Percentiles rank a stretch among this genome's conserved stretches.
phyloP scores from a whole-genome alignment of 2,797 vertebrate genomes.

The Ambastaia sidthimunki region DNA sequence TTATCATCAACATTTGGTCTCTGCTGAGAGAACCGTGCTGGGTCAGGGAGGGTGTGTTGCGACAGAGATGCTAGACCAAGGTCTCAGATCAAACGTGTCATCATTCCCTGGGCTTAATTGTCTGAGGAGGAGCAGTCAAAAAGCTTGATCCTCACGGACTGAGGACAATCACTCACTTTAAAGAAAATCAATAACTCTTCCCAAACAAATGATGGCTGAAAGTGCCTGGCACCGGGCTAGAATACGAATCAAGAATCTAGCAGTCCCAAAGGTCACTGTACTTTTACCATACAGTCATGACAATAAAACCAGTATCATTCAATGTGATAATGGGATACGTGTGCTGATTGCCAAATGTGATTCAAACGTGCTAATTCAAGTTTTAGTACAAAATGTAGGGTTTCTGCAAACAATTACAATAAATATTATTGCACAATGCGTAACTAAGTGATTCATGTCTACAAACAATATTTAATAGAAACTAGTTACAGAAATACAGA shows the following conservation, averaged over 20 bases:
- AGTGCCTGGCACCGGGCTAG: constrained; percentile 29
- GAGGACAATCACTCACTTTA: constrained; percentile 55
- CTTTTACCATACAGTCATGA: constrained; percentile 33
- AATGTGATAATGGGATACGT: neutral
- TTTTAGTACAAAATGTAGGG: too few species aligned
- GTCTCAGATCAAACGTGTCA: constrained; percentile 48
- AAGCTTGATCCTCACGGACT: constrained; percentile 51
- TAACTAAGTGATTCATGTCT: neutral
- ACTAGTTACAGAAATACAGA: neutral
- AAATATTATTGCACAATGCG: neutral
- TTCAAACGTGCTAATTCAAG: neutral
- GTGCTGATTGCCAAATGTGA: neutral
- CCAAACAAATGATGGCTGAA: constrained; percentile 57
- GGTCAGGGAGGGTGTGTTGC: constrained; percentile 2
- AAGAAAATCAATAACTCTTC: constrained; percentile 63
- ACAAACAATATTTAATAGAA: neutral
- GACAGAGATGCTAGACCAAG: neutral
- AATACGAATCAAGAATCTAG: constrained; percentile 55
- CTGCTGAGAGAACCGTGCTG: too few species aligned
- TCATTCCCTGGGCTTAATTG: constrained; percentile 51
- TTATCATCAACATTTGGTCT: constrained; percentile 10
- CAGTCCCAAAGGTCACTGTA: constrained; percentile 49
- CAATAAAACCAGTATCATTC: constrained; percentile 3
- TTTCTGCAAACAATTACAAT: neutral
- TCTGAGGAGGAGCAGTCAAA: constrained; percentile 53